These are phyloP conservation scores for Solenopsis fugax DNA, from an alignment of 1,140 invertebrate genomes.

Conservation along the genomic window DNA sequence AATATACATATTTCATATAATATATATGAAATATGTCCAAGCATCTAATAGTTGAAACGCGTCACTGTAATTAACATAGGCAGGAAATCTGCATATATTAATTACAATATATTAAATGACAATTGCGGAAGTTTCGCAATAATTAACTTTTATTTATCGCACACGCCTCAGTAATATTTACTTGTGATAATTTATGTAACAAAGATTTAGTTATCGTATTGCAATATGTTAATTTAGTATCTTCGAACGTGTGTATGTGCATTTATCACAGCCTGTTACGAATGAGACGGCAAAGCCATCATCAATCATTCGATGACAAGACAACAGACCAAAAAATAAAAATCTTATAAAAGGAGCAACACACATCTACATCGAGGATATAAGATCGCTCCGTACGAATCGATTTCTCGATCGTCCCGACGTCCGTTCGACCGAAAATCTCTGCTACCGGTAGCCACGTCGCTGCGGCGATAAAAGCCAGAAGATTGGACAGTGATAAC, in stretches of 20 bases:
- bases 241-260: background rate
- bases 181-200: background rate
- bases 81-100: background rate
- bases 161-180: background rate
- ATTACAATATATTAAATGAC: background rate
- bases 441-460: slow-evolving; percentile 70
- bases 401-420: slow-evolving; percentile 62
- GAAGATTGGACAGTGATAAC: slow-evolving; percentile 77
- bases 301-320: slow-evolving; percentile 45
- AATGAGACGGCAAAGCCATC: background rate
- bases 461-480: slow-evolving; percentile 72
- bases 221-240: slow-evolving; percentile 27
- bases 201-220: background rate
- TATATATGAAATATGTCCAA: background rate
- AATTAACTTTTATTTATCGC: slow-evolving; percentile 11
- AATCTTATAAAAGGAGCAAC: slow-evolving; percentile 9
- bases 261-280: background rate
- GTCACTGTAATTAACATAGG: background rate
- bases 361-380: slow-evolving; percentile 25
- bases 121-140: background rate
- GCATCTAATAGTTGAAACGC: background rate
- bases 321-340: slow-evolving; percentile 21
- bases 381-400: slow-evolving; percentile 54
- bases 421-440: slow-evolving; percentile 68
- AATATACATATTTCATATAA: background rate